These are phyloP conservation scores for Mus caroli DNA, from an alignment of 2,797 vertebrate genomes.

Conservation along the genomic window DNA sequence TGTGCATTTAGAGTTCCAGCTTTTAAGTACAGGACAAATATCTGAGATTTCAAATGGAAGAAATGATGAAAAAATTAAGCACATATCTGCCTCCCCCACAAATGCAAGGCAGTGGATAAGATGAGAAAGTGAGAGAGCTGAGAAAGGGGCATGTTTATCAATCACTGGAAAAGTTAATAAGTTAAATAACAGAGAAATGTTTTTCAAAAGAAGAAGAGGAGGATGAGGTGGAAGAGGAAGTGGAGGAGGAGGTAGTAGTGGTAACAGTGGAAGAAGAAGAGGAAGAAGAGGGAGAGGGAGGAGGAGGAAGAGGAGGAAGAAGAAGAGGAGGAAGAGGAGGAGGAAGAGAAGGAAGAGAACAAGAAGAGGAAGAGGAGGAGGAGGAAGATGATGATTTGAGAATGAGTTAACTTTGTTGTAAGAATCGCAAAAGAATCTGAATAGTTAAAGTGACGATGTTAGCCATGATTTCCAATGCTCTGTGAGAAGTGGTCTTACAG, in stretches of 20 bases:
- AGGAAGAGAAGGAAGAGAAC: fast-evolving
- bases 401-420: constrained; percentile 58
- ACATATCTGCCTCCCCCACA: background rate
- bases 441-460: constrained; percentile 68
- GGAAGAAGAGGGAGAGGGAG: too few species aligned
- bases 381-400: background rate
- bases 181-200: constrained; percentile 70
- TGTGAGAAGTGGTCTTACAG: background rate
- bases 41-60: constrained; percentile 22
- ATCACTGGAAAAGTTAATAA: constrained; percentile 66
- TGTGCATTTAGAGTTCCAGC: background rate
- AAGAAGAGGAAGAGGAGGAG: too few species aligned
- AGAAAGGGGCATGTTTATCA: constrained; percentile 57
- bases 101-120: background rate
- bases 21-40: background rate
- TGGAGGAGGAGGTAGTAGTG: too few species aligned
- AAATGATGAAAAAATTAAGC: constrained; percentile 36
- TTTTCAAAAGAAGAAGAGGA: constrained; percentile 19
- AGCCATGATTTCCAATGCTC: constrained; percentile 60
- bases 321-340: too few species aligned
- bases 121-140: background rate
- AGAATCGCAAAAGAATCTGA: constrained; percentile 17
- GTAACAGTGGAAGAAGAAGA: too few species aligned
- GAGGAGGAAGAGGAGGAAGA: too few species aligned
- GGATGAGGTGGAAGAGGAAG: too few species aligned